These are phyloP conservation scores for Gallinago undulata DNA, from an alignment of 2,113 vertebrate species.

Conservation along the genomic window DNA sequence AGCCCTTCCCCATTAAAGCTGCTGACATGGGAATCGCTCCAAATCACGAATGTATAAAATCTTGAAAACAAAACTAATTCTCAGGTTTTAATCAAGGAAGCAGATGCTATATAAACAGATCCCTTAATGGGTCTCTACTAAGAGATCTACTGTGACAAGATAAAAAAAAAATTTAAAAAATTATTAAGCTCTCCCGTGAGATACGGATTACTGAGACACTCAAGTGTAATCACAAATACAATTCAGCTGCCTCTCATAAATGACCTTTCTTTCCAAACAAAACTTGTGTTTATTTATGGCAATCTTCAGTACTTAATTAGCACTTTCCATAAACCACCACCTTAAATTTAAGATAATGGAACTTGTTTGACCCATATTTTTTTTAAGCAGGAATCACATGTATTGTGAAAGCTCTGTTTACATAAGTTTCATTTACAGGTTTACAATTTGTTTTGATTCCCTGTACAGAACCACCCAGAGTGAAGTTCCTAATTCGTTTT, in stretches of 20 bases:
- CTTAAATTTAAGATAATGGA: not conserved
- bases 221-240: not conserved
- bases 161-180: not conserved
- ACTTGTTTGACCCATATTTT: not conserved
- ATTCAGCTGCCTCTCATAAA: not conserved
- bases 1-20: not conserved
- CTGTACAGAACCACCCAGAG: not conserved
- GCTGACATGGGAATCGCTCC: not conserved
- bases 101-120: not conserved
- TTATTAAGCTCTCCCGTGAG: not conserved
- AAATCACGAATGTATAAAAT: not conserved
- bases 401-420: not conserved
- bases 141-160: not conserved
- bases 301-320: not conserved
- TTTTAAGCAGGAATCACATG: not conserved
- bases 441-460: not conserved
- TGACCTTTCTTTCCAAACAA: not conserved
- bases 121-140: not conserved
- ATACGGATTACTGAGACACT: not conserved
- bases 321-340: not conserved
- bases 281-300: not conserved
- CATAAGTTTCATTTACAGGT: not conserved
- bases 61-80: not conserved
- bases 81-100: not conserved
- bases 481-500: not conserved